Base-by-base conservation (phyloP, 2,888 invertebrate genomes). In the Poecilus cupreus region DNA sequence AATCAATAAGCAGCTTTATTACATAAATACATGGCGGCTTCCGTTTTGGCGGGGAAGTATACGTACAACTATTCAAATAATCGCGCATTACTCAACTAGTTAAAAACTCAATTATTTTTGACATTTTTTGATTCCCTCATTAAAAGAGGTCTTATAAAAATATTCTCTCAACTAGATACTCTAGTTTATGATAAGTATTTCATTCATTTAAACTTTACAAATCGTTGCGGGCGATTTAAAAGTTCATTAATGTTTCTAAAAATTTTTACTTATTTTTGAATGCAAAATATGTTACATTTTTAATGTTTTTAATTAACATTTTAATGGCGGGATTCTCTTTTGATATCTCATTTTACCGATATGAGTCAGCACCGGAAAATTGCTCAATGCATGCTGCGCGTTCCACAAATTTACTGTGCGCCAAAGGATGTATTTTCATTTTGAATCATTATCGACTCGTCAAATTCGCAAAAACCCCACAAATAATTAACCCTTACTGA, bases 11-110 rank as follows among this genome's bases (percentile, higher is more conserved):
- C 20, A 49, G 26, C 49, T 24, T 75, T 32, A 75, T 49, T 20
- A 72, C 22, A 37, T 16, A 46, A 46, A 43, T 39, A 46, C 18
- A 78, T 80, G 80, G 80, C 80, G 13, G 54, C 43, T 80, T 80
- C 80, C 80, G 80, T 80, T 80, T 57, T 72, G 79, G 79, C 79
- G 79, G 79, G 77, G 57, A 77, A 57, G 32, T 51, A 16, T 37
- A 39, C 18, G 24, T 11, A 24, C 5, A 5, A 60, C 60, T 68
- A 18, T 79, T 79, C 68, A 70, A 79, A 79, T 60, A 32, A 20
- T 16, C 49, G 70, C 79, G 70, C 46, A 26, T 18, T 18, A 39
- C 18, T n/a, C n/a, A 54, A 3, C 24, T 24, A 13, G 13, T 1
- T 6, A 60, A 26, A 60, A 60, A 60, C 0, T 26, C 3, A 60